These are phyloP conservation scores for Ecliptopera silaceata DNA, from an alignment of 2,888 invertebrate genomes.

Conservation along the genomic window DNA sequence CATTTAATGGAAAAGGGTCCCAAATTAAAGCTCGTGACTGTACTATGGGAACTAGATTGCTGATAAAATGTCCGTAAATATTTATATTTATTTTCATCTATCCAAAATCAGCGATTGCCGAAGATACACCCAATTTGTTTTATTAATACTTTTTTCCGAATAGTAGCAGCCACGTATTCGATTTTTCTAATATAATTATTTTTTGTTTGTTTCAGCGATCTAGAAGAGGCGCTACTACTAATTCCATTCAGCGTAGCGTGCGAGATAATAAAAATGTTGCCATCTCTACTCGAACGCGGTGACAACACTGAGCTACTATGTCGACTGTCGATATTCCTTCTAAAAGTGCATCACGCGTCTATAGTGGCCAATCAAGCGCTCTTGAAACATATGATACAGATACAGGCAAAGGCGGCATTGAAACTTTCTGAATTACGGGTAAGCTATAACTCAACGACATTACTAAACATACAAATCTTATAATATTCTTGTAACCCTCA, in stretches of 20 bases:
- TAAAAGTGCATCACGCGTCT: slow-evolving; percentile 90
- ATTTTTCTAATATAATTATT: neutral
- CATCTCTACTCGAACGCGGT: slow-evolving; percentile 85
- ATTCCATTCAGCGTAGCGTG: slow-evolving; percentile 92
- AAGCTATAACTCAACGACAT: slow-evolving; percentile 42
- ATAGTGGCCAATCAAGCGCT: slow-evolving; percentile 88
- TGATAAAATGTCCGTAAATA: no score
- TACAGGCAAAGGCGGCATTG: slow-evolving; percentile 83
- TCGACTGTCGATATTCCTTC: slow-evolving; percentile 89
- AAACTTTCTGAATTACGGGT: slow-evolving; percentile 85
- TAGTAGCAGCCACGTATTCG: no score
- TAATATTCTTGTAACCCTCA: no score
- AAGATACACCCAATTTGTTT: no score
- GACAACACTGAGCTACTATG: slow-evolving; percentile 90
- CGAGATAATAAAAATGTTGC: slow-evolving; percentile 89
- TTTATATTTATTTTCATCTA: no score
- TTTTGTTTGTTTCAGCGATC: slow-evolving; percentile 85
- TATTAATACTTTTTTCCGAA: no score
- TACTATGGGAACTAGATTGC: no score
- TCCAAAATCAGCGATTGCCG: no score
- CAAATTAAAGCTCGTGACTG: no score
- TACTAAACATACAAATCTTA: neutral
- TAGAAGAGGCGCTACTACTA: slow-evolving; percentile 94
- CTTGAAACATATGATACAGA: slow-evolving; percentile 85
- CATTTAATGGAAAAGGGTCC: no score